Evolutionary conservation across 2,888 invertebrate species (phyloP), one percentile per base, ranked within the genome.

Genomic region (Lasioglossum figueresi): DNA sequence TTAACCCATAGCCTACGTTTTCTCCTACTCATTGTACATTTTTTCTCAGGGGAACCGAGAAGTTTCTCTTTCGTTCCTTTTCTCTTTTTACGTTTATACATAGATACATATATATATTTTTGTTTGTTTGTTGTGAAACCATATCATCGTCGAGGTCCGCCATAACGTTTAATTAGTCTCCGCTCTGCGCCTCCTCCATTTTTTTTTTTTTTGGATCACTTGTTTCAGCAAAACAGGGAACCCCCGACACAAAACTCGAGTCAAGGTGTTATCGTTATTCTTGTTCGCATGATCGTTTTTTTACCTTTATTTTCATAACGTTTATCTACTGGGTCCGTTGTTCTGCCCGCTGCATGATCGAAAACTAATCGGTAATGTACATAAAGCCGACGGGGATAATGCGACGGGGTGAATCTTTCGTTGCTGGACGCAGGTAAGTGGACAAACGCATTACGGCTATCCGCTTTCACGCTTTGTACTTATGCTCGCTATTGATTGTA

Each of bases 281-380:
- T 91, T 91, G 90, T 89, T 89, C 91, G 93, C 93, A 94, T 93
- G 93, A 89, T 88, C 88, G 86, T 92, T 90, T 90, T 91, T 90
- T 91, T 85, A 77, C 52, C 87, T 91, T 88, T 92, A 90, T 88
- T 91, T 77, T 90, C 89, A 93, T 91, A 91, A 91, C 88, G 90
- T 93, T 93, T 90, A 92, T 40, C 52, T 68, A 77, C 91, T 92
- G 92, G 93, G 92, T 93, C 91, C 93, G 91, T 93, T 93, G 92
- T 93, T 93, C 93, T 92, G 93, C 92, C 93, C 93, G 93, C 91
- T 94, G 94, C 94, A 94, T 94, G 94, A 92, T 89, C 87, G 40
- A 92, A 87, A 88, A 93, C 92, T 93, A 93, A 93, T 93, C 89
- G 92, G 90, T 92, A 92, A 93, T 92, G 91, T 92, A 92, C 90